Conservation (phyloP, 2,797 vertebrate genomes). For the Mormyrops attenuatus region DNA sequence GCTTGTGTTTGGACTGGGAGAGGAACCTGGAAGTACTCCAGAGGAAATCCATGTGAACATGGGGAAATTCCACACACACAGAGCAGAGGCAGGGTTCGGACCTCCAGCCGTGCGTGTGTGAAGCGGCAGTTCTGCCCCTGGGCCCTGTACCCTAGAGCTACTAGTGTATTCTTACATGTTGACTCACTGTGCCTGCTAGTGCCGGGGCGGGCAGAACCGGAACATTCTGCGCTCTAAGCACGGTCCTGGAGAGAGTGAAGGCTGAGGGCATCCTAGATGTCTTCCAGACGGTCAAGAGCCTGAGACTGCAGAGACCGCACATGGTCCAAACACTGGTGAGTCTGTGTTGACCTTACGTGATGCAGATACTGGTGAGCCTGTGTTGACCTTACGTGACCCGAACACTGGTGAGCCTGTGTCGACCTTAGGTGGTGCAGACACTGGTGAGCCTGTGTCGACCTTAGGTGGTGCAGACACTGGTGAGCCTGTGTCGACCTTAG, state of each 20-base stretch:
- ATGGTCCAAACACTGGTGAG: constrained; percentile 99
- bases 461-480: no score
- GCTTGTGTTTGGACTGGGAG: background rate
- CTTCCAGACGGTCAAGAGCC: constrained; percentile 97
- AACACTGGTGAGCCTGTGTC: no score
- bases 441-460: no score
- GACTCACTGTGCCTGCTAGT: constrained; percentile 46
- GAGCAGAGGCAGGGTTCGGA: background rate
- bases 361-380: background rate
- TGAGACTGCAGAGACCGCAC: constrained; percentile 93
- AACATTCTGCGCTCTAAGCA: constrained; percentile 95
- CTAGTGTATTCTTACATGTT: background rate
- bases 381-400: no score
- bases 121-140: background rate
- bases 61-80: background rate
- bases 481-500: no score
- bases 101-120: background rate
- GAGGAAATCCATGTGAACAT: background rate
- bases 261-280: constrained; percentile 96
- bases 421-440: no score
- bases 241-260: constrained; percentile 94
- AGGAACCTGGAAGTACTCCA: background rate
- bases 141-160: background rate
- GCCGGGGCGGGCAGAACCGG: constrained; percentile 93
- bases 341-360: background rate